Evolutionary conservation across 1,140 invertebrate species (phyloP), one percentile per base, ranked within the genome.

Genomic region (Drosophila ercepeae): DNA sequence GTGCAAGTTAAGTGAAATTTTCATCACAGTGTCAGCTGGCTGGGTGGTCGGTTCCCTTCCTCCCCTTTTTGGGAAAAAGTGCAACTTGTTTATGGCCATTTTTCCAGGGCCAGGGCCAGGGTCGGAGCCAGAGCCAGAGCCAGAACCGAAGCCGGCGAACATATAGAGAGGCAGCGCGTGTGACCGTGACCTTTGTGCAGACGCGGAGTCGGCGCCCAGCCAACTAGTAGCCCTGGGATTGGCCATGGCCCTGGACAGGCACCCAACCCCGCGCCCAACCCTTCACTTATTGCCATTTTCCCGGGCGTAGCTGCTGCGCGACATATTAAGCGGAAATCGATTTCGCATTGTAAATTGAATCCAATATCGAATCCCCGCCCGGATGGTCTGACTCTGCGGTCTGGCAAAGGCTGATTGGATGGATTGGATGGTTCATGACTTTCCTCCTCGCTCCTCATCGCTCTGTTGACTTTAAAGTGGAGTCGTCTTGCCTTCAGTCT

Each of bases 321-420:
- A 74, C 73, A 82, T 72, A 78, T 86, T 77, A 69, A 88, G 60
- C 81, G 81, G 81, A 86, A 86, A 86, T 86, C 81, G 81, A 86
- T 86, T 86, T 77, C 63, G 73, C 39, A 81, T 79, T 76, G 63
- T 36, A 86, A 86, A 86, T 88, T 86, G 55, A 82, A 64, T 82
- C 63, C 36, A 52, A 65, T 67, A 64, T 82, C 63, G 27, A 52
- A 65, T 67, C 65, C 64, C 65, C 42, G n/a, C 14, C 25, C 51
- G 68, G 68, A 73, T 63, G 57, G 57, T 11, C 11, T 48, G 42
- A 44, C 49, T 27, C 13, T 72, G 69, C 21, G 42, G 57, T 63
- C 21, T 61, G 36, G 46, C 53, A 19, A 29, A 8, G 41, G 11
- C 54, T 65, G 45, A 18, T 34, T 44, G 49, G 23, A 27, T 21